Evolutionary conservation across 2,113 vertebrate species (phyloP).

Genomic region (Anguilla japonica): DNA sequence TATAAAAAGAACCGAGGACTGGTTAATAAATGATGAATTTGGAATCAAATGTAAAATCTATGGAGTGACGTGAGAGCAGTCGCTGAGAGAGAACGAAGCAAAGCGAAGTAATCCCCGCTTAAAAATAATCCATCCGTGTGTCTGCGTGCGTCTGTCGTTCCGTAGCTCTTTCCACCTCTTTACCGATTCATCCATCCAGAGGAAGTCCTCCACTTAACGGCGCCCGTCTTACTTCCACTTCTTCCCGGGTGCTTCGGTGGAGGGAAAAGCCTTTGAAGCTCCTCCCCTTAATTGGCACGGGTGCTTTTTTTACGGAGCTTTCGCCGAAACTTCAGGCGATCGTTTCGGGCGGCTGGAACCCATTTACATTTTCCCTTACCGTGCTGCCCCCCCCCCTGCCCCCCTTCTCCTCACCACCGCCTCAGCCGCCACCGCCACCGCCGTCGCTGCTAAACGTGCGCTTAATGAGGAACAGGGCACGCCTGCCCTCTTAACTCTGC

Average conservation of each 20-base stretch:
- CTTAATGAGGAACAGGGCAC: conserved; percentile 31
- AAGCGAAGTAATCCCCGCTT: background rate
- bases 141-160: no score
- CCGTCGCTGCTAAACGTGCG: background rate
- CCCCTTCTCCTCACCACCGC: background rate
- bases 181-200: background rate
- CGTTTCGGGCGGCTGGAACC: conserved; percentile 11
- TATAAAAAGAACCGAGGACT: no score
- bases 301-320: conserved; percentile 35
- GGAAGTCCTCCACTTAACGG: conserved; percentile 12
- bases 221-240: conserved; percentile 10
- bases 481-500: background rate
- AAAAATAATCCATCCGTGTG: background rate
- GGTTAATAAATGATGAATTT: background rate
- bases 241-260: background rate
- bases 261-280: conserved; percentile 20
- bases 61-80: background rate
- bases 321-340: conserved; percentile 14
- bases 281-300: conserved; percentile 34
- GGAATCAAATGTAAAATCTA: background rate
- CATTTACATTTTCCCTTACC: conserved; percentile 35
- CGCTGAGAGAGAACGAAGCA: background rate
- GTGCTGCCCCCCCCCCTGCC: conserved; percentile 17
- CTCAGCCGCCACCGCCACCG: background rate
- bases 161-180: background rate